Conservation (phyloP, 2,888 invertebrate species). For the Cataglyphis livida region DNA sequence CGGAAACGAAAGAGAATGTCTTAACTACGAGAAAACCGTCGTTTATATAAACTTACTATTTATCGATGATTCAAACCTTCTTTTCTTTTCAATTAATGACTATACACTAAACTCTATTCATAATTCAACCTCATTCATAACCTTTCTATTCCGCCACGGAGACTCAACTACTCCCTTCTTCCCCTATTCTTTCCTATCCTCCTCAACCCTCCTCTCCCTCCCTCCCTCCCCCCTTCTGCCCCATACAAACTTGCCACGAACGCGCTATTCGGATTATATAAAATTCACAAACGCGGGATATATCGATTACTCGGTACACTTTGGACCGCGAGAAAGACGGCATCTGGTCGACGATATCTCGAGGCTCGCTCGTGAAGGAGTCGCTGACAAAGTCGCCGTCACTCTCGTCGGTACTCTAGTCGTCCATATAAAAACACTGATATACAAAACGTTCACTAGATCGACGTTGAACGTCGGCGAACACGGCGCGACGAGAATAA, state of each 20-base stretch:
- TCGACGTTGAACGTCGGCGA: constrained; percentile 43
- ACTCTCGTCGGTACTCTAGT: constrained; percentile 24
- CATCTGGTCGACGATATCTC: constrained; percentile 17
- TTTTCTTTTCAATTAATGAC: constrained; percentile 66
- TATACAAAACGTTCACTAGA: constrained; percentile 65
- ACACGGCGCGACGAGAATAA: constrained; percentile 41
- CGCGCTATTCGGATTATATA: constrained; percentile 69
- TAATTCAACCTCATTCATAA: constrained; percentile 84
- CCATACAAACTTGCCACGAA: constrained; percentile 67
- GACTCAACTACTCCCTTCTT: constrained; percentile 32
- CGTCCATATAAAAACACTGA: constrained; percentile 65
- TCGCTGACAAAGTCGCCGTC: constrained; percentile 23
- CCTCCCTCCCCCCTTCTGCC: constrained; percentile 10
- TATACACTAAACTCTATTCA: constrained; percentile 84
- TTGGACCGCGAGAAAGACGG: constrained; percentile 26
- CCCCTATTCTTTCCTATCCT: not conserved
- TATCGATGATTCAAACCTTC: constrained; percentile 77
- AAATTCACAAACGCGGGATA: constrained; percentile 71
- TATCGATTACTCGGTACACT: constrained; percentile 58
- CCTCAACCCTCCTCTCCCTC: not conserved
- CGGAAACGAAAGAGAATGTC: constrained; percentile 66
- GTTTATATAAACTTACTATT: constrained; percentile 70
- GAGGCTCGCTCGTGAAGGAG: not conserved
- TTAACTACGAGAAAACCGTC: constrained; percentile 72
- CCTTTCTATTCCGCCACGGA: constrained; percentile 70